Conservation (phyloP, 2,113 vertebrate species). For the Pelodiscus sinensis region DNA sequence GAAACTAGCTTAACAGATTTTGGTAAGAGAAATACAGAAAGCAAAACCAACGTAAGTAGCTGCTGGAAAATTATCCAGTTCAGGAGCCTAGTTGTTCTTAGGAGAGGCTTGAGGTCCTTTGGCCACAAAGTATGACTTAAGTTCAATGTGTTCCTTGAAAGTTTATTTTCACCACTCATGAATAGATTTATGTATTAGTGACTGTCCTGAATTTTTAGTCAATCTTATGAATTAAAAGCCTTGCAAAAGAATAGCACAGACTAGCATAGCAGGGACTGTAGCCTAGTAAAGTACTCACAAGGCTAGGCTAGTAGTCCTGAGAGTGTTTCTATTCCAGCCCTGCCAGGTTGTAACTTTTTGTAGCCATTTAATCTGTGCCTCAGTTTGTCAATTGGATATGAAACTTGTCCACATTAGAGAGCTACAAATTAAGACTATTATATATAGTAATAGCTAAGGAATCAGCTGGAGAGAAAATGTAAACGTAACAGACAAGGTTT, state of each 20-base stretch:
- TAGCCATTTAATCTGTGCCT: not conserved
- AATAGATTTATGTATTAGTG: not conserved
- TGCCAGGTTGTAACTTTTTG: not conserved
- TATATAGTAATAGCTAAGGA: not conserved
- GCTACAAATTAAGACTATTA: not conserved
- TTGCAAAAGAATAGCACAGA: not conserved
- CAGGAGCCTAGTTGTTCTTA: not conserved
- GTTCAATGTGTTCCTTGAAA: not conserved
- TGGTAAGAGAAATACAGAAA: not conserved
- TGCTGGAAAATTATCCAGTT: not conserved
- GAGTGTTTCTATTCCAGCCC: not conserved
- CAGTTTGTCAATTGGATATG: not conserved
- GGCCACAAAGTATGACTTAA: not conserved
- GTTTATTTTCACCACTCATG: not conserved
- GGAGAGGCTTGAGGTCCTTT: not conserved
- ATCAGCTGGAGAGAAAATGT: not conserved
- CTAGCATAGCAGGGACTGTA: not conserved
- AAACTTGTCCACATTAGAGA: not conserved
- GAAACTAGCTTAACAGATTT: not conserved
- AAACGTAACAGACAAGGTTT: not conserved
- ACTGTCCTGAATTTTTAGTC: not conserved
- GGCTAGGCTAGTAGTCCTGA: not conserved
- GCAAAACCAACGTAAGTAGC: not conserved
- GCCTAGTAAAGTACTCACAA: not conserved
- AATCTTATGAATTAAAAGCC: not conserved